These are phyloP conservation scores for Leptinotarsa juncta DNA, from an alignment of 2,888 invertebrate genomes.

Conservation along the genomic window DNA sequence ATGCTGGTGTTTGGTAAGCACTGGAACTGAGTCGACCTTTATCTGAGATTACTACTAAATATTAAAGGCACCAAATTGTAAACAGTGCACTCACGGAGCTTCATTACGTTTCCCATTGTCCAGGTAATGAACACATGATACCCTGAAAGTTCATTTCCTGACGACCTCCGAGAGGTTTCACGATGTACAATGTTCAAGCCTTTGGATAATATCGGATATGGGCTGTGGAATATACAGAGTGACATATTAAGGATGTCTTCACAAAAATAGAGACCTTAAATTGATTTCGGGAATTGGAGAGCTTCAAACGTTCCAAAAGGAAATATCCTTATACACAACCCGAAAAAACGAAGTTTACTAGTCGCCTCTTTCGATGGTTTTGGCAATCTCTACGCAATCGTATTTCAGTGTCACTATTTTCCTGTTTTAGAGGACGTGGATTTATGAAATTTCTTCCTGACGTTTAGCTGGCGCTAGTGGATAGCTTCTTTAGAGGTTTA, in stretches of 20 bases:
- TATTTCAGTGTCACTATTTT: too few relatives aligned
- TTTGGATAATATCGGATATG: background rate
- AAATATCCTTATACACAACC: too few relatives aligned
- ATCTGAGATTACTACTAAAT: conserved; percentile 7
- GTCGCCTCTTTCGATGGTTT: too few relatives aligned
- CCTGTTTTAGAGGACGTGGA: too few relatives aligned
- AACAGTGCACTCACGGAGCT: conserved; percentile 6
- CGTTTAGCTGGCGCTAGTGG: too few relatives aligned
- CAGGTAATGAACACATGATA: conserved; percentile 16
- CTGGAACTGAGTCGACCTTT: background rate
- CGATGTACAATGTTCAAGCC: background rate
- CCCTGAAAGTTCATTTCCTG: conserved; percentile 16
- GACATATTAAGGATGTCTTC: background rate
- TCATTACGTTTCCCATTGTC: conserved; percentile 19
- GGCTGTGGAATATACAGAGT: background rate
- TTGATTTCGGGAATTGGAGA: too few relatives aligned
- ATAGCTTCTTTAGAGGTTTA: too few relatives aligned
- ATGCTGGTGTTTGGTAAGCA: background rate
- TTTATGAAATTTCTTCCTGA: too few relatives aligned
- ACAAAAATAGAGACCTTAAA: too few relatives aligned
- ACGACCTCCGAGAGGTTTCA: conserved; percentile 2
- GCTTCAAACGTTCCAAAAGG: too few relatives aligned
- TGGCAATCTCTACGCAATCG: too few relatives aligned
- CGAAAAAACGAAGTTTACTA: too few relatives aligned
- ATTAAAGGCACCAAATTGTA: background rate